Evolutionary conservation across 1,140 invertebrate species (phyloP).

Genomic region (Rhynchophorus ferrugineus): DNA sequence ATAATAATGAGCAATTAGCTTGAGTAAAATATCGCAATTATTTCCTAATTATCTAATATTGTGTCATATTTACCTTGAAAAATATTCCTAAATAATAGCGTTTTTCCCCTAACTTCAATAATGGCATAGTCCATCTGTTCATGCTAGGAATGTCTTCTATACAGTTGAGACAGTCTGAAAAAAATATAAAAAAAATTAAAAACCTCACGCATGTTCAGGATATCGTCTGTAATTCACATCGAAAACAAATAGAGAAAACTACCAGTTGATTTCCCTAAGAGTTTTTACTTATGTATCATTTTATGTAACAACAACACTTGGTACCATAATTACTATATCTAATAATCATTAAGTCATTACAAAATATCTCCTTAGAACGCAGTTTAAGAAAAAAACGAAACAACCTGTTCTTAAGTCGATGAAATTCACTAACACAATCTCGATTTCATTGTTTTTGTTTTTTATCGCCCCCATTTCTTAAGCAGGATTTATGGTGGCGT

Average conservation of each 20-base stretch:
- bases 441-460: slow-evolving; percentile 5
- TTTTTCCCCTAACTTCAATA: slow-evolving; percentile 78
- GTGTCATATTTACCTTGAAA: no score
- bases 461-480: background rate
- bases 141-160: slow-evolving; percentile 60
- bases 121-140: slow-evolving; percentile 80
- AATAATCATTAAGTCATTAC: no score
- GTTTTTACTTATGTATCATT: no score
- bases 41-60: no score
- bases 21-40: no score
- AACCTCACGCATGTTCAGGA: no score
- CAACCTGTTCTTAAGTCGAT: background rate
- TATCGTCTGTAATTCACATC: no score
- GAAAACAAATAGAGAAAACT: no score
- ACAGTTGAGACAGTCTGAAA: slow-evolving; percentile 69
- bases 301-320: no score
- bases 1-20: no score
- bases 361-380: background rate
- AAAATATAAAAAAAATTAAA: slow-evolving; percentile 27
- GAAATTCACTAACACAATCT: background rate
- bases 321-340: background rate
- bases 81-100: slow-evolving; percentile 84
- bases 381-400: background rate
- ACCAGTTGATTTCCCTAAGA: no score
- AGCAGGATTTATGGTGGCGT: background rate